Base-by-base conservation (phyloP, 2,797 vertebrate genomes). In the Paguma larvata region DNA sequence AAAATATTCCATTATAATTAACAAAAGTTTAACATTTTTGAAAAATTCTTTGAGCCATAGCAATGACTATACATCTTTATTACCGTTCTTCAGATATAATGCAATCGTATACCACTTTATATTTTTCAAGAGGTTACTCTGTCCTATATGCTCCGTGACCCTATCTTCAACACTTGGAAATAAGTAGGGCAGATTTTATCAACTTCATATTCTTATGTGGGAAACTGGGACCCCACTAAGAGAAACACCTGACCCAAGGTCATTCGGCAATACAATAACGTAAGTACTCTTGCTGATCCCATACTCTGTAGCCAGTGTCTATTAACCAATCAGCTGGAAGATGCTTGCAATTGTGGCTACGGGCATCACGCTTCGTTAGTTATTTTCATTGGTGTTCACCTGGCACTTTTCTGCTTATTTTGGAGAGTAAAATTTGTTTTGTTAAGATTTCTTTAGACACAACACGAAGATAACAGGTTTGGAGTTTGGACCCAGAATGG, bases 401-500 rank as follows among this genome's bases (percentile, higher is more conserved):
- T 96, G 89, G 72, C 85, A 79, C 27, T 70, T 90, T 89, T 63
- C 38, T 72, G 94, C 73, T 97, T 90, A 90, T 78, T 95, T 96
- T 92, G 91, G 85, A 92, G 3, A 92, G 30, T 5, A 91, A 30
- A 75, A 73, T 73, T 89, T 82, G 62, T 83, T 93, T 90, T 88
- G 18, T n/a, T 91, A 85, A 75, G 11, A 23, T 88, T 95, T 65
- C 23, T 89, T 96, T 84, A 95, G 90, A 95, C 53, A 89, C 46
- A 91, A 89, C 27, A 84, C 13, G 63, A 59, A 91, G 72, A 93
- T 94, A 97, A 96, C 73, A 91, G 75, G 25, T 95, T 96, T 96
- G 59, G 70, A 70, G 63, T 94, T 72, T 72, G 82, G 27, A 86
- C 38, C 95, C 77, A 89, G 90, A 94, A 95, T 77, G 68, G 93